Evolutionary conservation across 2,113 vertebrate genomes (phyloP).

Genomic region (Cyphomyrus discorhynchus): DNA sequence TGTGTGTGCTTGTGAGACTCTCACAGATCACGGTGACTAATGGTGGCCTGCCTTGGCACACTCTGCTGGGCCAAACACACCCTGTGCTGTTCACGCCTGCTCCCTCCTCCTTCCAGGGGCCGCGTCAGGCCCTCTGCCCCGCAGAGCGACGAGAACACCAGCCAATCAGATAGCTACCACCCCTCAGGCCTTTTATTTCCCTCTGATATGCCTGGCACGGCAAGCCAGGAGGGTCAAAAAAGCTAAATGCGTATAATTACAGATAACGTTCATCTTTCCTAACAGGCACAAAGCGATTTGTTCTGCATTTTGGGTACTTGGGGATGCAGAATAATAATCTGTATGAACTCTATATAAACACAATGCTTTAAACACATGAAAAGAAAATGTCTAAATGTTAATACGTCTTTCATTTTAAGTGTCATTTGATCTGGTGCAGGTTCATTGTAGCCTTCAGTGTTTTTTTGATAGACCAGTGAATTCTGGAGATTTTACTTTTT

Average conservation of each 20-base stretch:
- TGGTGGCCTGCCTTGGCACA: not conserved
- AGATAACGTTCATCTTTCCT: not conserved
- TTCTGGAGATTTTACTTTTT: not conserved
- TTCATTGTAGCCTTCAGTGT: not conserved
- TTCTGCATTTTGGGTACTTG: not conserved
- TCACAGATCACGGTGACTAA: constrained; percentile 12
- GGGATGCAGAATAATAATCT: not conserved
- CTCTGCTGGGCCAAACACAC: not conserved
- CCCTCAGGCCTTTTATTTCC: not conserved
- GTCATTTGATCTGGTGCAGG: not conserved
- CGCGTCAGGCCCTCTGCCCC: not conserved
- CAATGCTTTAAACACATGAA: not conserved
- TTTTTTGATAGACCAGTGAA: not conserved
- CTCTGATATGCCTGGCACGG: not conserved
- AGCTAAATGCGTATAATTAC: not conserved
- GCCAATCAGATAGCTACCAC: not conserved
- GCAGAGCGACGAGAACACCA: not conserved
- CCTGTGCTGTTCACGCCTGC: constrained; percentile 2
- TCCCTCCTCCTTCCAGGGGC: not conserved
- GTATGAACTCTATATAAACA: not conserved
- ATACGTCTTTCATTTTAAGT: not conserved
- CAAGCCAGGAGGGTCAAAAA: not conserved
- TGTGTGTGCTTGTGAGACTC: not conserved
- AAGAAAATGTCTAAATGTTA: not conserved
- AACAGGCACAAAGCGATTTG: not conserved